Conservation (phyloP, 2,888 invertebrate genomes). For the Zaprionus bogoriensis region DNA sequence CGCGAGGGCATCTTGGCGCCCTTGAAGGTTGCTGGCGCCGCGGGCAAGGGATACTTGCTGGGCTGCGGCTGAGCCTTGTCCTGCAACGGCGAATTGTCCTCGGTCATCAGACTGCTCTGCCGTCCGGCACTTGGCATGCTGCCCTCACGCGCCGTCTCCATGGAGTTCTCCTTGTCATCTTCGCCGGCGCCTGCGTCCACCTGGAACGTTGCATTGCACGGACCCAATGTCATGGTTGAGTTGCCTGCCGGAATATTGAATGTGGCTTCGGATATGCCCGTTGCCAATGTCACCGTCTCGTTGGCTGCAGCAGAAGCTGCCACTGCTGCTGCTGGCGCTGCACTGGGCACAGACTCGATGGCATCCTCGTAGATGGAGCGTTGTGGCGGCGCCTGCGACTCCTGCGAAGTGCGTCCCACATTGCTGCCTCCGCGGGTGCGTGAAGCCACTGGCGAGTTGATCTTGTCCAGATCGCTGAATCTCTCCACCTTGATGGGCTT, state of each 20-base stretch:
- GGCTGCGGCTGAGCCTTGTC: slow-evolving; percentile 20
- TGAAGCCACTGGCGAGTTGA: slow-evolving; percentile 59
- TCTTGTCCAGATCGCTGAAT: slow-evolving; percentile 71
- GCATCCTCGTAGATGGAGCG: slow-evolving; percentile 83
- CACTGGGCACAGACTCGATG: slow-evolving; percentile 54
- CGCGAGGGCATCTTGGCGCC: slow-evolving; percentile 70
- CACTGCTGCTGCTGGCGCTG: slow-evolving; percentile 1
- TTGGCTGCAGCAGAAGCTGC: slow-evolving; percentile 25
- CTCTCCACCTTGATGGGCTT: slow-evolving; percentile 81
- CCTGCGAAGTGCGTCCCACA: slow-evolving; percentile 21
- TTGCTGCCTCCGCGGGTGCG: slow-evolving; percentile 72
- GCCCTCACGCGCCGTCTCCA: slow-evolving; percentile 67
- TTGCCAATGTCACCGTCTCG: slow-evolving; percentile 44
- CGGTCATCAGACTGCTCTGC: slow-evolving; percentile 79
- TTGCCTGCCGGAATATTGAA: slow-evolving; percentile 25
- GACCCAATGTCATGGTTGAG: slow-evolving; percentile 24
- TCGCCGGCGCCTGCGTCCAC: slow-evolving; percentile 13
- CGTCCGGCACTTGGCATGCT: slow-evolving; percentile 44
- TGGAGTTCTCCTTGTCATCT: slow-evolving; percentile 51
- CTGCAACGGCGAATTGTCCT: slow-evolving; percentile 78
- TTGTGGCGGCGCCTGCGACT: slow-evolving; percentile 24
- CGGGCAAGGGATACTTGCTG: slow-evolving; percentile 14
- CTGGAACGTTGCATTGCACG: slow-evolving; percentile 53
- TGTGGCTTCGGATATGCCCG: slow-evolving; percentile 12
- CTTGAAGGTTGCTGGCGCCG: slow-evolving; percentile 49